Evolutionary conservation across 2,113 vertebrate species (phyloP).

Genomic region (Aldabrachelys gigantea): DNA sequence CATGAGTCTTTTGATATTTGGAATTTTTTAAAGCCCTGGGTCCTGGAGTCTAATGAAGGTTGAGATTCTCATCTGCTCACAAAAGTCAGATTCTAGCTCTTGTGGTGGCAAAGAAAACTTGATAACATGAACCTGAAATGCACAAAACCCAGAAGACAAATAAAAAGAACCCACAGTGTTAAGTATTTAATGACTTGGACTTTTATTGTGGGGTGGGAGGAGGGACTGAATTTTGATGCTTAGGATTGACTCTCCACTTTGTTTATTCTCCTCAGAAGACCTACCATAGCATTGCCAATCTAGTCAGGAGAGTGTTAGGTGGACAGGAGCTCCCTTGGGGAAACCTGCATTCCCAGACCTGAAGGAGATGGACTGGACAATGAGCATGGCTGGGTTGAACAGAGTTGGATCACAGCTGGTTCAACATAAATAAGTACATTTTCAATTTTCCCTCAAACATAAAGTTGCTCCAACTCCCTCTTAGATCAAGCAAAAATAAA

Average conservation of each 20-base stretch:
- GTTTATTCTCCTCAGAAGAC: no score
- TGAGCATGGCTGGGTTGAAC: neutral
- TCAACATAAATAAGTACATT: neutral
- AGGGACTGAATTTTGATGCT: neutral
- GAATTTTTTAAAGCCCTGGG: neutral
- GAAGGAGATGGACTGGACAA: neutral
- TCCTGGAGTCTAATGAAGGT: neutral
- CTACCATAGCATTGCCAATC: neutral
- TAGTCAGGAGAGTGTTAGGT: neutral
- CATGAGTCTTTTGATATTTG: neutral
- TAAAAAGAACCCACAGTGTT: neutral
- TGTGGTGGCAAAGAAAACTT: neutral
- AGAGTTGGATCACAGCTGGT: neutral
- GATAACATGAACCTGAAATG: accelerated
- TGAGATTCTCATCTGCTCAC: no score
- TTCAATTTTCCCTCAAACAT: neutral
- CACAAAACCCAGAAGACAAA: neutral
- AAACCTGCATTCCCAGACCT: neutral
- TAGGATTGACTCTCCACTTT: neutral
- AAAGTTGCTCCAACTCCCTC: neutral
- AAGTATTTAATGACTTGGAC: neutral
- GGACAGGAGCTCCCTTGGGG: neutral
- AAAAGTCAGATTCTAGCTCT: neutral
- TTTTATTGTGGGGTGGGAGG: no score
- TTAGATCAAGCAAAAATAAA: neutral